Percentiles rank a stretch among this genome's conserved stretches.
These are phyloP conservation scores for Megaceryle maxima DNA, from an alignment of 2,113 vertebrate genomes.

Conservation along the genomic window DNA sequence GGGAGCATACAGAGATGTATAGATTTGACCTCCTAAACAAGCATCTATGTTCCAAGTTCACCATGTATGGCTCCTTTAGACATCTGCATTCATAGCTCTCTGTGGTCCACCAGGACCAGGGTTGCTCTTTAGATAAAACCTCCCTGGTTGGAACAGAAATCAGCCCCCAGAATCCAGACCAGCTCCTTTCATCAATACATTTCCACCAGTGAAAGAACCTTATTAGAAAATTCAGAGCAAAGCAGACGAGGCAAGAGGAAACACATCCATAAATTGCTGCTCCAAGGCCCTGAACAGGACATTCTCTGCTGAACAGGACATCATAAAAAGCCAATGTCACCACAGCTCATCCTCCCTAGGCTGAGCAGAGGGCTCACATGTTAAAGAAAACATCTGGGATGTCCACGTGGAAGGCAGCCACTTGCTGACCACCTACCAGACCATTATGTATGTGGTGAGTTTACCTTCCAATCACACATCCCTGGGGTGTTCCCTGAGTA, in stretches of 20 bases:
- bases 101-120: neutral
- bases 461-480: neutral
- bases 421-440: neutral
- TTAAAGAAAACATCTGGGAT: too few species aligned
- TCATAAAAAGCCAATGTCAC: neutral
- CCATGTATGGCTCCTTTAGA: neutral
- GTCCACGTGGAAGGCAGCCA: neutral
- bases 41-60: neutral
- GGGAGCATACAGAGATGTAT: accelerated
- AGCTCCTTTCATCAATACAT: neutral
- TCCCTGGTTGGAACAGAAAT: neutral
- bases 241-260: neutral
- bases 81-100: too few species aligned
- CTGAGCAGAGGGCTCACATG: neutral
- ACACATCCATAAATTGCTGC: neutral
- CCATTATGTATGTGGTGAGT: neutral
- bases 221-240: neutral
- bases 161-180: neutral
- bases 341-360: neutral
- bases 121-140: neutral
- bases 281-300: neutral
- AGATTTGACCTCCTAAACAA: neutral
- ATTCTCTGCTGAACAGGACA: neutral
- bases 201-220: neutral
- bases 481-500: neutral